Evolutionary conservation across 2,888 invertebrate genomes (phyloP).

Genomic region (Leptinotarsa haldemani): DNA sequence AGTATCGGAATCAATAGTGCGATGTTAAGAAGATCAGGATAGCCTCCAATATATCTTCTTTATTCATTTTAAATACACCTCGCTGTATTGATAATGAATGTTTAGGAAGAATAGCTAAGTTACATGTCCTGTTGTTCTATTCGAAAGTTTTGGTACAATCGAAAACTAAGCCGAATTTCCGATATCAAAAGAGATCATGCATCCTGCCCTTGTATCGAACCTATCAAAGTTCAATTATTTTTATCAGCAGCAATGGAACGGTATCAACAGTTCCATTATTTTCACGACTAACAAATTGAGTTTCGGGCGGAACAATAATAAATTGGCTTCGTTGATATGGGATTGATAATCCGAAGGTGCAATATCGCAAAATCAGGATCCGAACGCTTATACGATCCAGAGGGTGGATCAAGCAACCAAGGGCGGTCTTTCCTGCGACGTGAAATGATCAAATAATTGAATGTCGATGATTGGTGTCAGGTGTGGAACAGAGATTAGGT

Average conservation of each 20-base stretch:
- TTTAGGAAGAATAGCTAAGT: no score
- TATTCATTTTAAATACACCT: no score
- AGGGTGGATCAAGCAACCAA: constrained; percentile 24
- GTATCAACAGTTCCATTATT: constrained; percentile 47
- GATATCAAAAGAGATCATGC: constrained; percentile 1
- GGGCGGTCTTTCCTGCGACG: not conserved
- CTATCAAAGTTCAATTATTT: constrained; percentile 40
- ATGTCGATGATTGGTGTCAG: not conserved
- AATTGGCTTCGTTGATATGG: constrained; percentile 53
- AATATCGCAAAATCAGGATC: constrained; percentile 45
- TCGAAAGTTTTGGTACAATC: not conserved
- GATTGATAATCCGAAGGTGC: constrained; percentile 50
- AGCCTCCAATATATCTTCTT: no score
- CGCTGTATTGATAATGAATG: no score
- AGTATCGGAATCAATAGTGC: no score
- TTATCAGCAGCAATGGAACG: constrained; percentile 32
- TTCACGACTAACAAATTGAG: constrained; percentile 57
- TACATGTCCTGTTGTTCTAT: not conserved
- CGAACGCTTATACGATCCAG: constrained; percentile 29
- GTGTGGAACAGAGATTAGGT: not conserved
- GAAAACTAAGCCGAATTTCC: not conserved
- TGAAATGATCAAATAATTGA: not conserved
- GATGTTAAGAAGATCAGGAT: no score
- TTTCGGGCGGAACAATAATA: constrained; percentile 59
- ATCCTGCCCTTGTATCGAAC: constrained; percentile 23